A percentile compares a stretch with the other conserved stretches of the same genome.
Evolutionary conservation across 2,888 invertebrate species (phyloP).

Genomic region (Ctenicera cuprea): DNA sequence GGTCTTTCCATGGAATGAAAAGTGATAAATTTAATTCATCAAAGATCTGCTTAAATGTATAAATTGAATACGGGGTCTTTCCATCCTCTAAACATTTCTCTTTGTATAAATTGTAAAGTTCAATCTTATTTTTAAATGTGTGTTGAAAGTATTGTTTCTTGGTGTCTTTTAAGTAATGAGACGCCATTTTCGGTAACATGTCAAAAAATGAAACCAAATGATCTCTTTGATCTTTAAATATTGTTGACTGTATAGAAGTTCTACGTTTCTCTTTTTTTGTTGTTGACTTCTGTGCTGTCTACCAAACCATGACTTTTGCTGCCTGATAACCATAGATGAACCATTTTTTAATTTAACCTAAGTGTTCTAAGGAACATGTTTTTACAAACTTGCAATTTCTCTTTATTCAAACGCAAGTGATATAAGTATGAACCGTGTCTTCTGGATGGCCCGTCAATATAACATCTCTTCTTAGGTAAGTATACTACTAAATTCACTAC

Average conservation of each 20-base stretch:
- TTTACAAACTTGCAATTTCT: constrained; percentile 33
- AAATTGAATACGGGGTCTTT: not conserved
- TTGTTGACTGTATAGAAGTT: not conserved
- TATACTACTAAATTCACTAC: constrained; percentile 25
- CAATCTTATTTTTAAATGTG: not conserved
- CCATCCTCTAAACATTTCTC: not conserved
- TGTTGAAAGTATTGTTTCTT: not conserved
- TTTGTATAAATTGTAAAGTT: not conserved
- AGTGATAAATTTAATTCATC: constrained; percentile 11
- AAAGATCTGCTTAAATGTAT: constrained; percentile 5
- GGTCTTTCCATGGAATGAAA: not conserved
- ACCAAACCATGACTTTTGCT: constrained; percentile 7
- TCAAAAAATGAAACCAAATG: not conserved
- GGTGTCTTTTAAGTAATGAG: not conserved
- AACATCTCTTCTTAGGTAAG: constrained; percentile 33
- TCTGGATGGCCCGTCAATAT: constrained; percentile 37
- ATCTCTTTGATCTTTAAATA: not conserved
- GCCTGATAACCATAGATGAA: constrained; percentile 20
- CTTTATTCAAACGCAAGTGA: constrained; percentile 18
- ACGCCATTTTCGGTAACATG: not conserved
- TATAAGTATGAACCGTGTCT: constrained; percentile 37
- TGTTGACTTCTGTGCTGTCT: not conserved
- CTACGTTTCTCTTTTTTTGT: not conserved
- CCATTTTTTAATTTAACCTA: constrained; percentile 37
- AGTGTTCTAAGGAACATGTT: constrained; percentile 36